Percentiles rank a stretch among this genome's conserved stretches.
Evolutionary conservation across 2,797 vertebrate species (phyloP).

Genomic region (Silurus aristotelis): DNA sequence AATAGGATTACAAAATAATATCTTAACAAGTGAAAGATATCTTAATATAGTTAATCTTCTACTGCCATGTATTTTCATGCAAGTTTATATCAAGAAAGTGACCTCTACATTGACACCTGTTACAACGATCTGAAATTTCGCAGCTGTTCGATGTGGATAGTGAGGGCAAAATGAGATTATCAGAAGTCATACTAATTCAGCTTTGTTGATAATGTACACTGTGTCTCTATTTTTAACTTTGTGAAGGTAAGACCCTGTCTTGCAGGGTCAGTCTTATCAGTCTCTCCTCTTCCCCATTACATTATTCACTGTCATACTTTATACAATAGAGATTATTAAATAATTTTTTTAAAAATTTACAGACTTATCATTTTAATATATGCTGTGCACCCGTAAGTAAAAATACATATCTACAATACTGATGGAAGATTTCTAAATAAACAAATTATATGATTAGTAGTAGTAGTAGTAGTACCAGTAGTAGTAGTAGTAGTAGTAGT

Average conservation of each 20-base stretch:
- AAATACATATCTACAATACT: no score
- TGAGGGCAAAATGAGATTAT: background rate
- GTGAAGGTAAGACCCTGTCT: background rate
- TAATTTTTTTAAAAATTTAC: no score
- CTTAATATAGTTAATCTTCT: background rate
- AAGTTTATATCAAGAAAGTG: background rate
- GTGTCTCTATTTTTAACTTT: background rate
- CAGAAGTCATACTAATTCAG: constrained; percentile 2
- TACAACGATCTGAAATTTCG: background rate
- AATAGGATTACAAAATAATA: no score
- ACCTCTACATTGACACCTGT: constrained; percentile 1
- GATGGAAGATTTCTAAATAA: no score
- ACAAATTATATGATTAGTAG: no score
- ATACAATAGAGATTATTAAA: no score
- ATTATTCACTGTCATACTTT: background rate
- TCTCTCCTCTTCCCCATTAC: background rate
- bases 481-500: no score
- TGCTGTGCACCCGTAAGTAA: no score
- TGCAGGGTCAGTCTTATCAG: background rate
- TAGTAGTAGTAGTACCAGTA: no score
- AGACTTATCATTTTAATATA: no score
- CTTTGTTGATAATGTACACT: background rate
- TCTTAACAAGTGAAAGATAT: no score
- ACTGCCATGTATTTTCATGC: background rate
- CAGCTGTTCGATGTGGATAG: background rate